A percentile compares a stretch with the other conserved stretches of the same genome.
These are phyloP conservation scores for Heliconius cydno DNA, from an alignment of 2,888 invertebrate genomes.

Conservation along the genomic window DNA sequence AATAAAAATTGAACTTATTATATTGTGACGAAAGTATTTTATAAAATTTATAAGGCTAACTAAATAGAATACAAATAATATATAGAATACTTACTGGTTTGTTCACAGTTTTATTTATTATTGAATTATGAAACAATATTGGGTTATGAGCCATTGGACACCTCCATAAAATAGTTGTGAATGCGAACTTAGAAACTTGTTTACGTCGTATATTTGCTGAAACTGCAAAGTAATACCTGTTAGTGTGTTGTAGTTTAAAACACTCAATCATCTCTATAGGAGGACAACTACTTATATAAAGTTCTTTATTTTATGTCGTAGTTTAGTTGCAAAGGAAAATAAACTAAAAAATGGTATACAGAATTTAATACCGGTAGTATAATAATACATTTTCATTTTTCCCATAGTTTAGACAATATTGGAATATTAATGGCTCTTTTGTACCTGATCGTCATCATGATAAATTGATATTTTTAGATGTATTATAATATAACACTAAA, in stretches of 20 bases:
- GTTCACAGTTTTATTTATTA: neutral
- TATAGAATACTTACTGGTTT: conserved; percentile 10
- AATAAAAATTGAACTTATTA: too few relatives aligned
- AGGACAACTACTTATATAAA: too few relatives aligned
- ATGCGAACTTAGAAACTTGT: neutral
- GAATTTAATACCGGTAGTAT: too few relatives aligned
- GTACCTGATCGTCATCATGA: neutral
- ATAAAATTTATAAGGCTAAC: too few relatives aligned
- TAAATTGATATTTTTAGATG: neutral
- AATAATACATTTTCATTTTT: neutral
- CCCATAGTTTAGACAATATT: neutral
- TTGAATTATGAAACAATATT: neutral
- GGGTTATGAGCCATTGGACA: neutral
- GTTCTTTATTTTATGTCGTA: too few relatives aligned
- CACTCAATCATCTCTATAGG: too few relatives aligned
- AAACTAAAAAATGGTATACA: too few relatives aligned
- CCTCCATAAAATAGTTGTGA: neutral
- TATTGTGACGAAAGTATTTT: too few relatives aligned
- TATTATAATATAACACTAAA: neutral
- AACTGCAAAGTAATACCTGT: neutral
- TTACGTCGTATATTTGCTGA: neutral
- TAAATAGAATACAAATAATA: too few relatives aligned
- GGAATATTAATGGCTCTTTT: neutral
- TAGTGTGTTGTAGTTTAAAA: neutral
- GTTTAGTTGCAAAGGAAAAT: too few relatives aligned